Evolutionary conservation across 2,113 vertebrate species (phyloP).

Genomic region (Ciconia maguari): DNA sequence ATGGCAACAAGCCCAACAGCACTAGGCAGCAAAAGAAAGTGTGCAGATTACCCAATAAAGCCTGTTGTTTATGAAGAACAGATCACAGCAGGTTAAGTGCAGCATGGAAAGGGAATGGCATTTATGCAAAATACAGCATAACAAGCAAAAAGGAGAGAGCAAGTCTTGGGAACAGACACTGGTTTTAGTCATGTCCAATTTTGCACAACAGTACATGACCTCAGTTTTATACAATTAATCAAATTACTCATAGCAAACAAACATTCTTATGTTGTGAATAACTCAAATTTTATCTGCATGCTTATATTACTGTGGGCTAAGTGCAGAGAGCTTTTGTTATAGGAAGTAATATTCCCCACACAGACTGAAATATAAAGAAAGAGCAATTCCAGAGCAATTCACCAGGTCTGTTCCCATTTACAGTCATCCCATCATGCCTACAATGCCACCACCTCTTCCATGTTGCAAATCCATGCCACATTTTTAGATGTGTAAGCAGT

Average conservation of each 20-base stretch:
- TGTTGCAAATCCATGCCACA: background rate
- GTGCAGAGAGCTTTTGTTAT: background rate
- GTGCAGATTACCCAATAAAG: slow-evolving; percentile 39
- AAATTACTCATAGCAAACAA: background rate
- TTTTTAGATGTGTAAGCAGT: background rate
- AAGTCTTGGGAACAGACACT: slow-evolving; percentile 3
- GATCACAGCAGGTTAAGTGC: slow-evolving; percentile 65
- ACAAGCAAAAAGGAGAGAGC: background rate
- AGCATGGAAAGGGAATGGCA: slow-evolving; percentile 44
- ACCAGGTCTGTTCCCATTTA: background rate
- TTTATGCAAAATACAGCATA: slow-evolving; percentile 55
- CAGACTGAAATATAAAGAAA: background rate
- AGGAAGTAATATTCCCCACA: background rate
- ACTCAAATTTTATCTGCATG: background rate
- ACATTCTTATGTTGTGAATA: background rate
- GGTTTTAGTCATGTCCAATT: background rate
- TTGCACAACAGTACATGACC: background rate
- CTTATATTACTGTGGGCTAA: background rate
- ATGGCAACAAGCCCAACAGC: slow-evolving; percentile 56
- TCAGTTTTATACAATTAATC: background rate
- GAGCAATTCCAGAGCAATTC: background rate
- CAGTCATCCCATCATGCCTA: background rate
- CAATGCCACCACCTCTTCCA: background rate
- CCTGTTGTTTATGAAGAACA: slow-evolving; percentile 58
- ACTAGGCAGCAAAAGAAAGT: slow-evolving; percentile 53